A percentile compares a stretch with the other conserved stretches of the same genome.
Evolutionary conservation across 1,140 invertebrate species (phyloP).

Genomic region (Eumeta japonica): DNA sequence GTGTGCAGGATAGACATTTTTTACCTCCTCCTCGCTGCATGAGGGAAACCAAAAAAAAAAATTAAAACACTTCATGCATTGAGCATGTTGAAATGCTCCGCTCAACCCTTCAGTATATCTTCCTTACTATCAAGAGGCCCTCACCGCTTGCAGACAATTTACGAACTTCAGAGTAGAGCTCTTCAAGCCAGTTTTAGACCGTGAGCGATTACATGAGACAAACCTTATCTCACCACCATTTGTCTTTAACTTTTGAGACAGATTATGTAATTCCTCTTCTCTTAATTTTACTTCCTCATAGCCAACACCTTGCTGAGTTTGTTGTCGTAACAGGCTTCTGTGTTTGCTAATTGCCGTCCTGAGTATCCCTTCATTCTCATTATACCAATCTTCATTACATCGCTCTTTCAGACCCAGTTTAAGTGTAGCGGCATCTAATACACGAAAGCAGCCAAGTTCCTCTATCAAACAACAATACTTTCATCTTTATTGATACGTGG

Average conservation of each 20-base stretch:
- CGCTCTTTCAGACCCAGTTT: neutral
- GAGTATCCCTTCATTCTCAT: neutral
- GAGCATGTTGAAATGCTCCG: constrained; percentile 6
- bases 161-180: neutral
- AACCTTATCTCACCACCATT: constrained; percentile 1
- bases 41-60: too few species aligned
- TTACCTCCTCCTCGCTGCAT: too few species aligned
- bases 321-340: neutral
- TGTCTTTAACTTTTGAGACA: neutral
- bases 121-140: too few species aligned
- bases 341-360: neutral
- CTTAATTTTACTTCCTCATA: neutral
- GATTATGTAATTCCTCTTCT: neutral
- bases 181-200: neutral
- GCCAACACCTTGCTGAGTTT: neutral
- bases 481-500: too few species aligned
- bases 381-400: constrained; percentile 1
- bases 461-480: too few species aligned
- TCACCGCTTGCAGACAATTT: neutral
- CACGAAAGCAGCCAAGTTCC: too few species aligned
- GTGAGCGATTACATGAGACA: neutral
- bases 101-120: too few species aligned
- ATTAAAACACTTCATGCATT: too few species aligned
- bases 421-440: neutral
- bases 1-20: too few species aligned